Evolutionary conservation across 2,113 vertebrate species (phyloP).

Genomic region (Corythoichthys haematopterus): DNA sequence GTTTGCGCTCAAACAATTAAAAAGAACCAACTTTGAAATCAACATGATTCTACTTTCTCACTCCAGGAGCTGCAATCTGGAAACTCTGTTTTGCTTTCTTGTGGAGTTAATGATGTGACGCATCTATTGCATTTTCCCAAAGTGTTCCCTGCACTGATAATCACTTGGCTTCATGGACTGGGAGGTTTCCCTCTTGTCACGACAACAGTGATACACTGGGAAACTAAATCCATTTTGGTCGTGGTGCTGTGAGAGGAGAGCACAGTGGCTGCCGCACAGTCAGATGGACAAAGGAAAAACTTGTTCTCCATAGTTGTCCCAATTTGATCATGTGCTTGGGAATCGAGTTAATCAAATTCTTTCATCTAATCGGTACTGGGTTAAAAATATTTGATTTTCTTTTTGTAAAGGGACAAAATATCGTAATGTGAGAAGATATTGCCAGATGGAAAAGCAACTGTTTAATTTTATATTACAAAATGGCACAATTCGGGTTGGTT

Average conservation of each 20-base stretch:
- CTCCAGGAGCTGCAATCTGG: conserved; percentile 49
- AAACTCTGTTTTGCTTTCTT: conserved; percentile 57
- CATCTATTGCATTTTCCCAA: conserved; percentile 48
- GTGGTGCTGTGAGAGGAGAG: background rate
- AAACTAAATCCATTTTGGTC: background rate
- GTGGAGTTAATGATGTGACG: conserved; percentile 61
- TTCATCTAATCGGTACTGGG: no score
- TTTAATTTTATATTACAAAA: no score
- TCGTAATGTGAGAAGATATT: no score
- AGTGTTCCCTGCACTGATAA: conserved; percentile 28
- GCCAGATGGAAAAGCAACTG: no score
- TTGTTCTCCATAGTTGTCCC: no score
- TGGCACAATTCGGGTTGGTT: no score
- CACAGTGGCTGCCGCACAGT: background rate
- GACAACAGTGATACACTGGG: conserved; percentile 28
- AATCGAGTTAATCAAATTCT: no score
- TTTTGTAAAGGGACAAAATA: no score
- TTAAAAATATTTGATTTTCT: no score
- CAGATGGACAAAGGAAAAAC: background rate
- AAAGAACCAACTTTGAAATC: conserved; percentile 45
- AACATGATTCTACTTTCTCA: conserved; percentile 35
- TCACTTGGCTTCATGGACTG: conserved; percentile 35
- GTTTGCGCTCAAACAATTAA: conserved; percentile 54
- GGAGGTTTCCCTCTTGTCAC: conserved; percentile 30
- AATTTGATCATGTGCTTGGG: no score